A percentile compares a stretch with the other conserved stretches of the same genome.
phyloP scores from a whole-genome alignment of 2,113 vertebrate genomes.

The Candoia aspera region DNA sequence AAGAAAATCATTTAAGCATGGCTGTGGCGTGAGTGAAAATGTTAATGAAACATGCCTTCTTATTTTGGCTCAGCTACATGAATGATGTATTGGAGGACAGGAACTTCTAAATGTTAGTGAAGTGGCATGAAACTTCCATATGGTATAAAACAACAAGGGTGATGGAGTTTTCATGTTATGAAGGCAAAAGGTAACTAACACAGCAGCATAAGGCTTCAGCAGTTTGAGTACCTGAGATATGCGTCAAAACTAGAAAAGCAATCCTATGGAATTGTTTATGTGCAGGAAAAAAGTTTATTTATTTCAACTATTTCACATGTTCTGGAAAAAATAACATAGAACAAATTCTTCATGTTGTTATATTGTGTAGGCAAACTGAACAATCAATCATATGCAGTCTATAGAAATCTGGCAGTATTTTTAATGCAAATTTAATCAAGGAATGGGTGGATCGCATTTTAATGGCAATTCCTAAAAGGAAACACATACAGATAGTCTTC shows the following conservation, averaged over 20 bases:
- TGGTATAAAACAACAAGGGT: not conserved
- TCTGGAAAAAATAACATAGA: not conserved
- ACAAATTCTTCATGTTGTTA: not conserved
- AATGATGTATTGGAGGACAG: too few species aligned
- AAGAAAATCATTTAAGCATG: too few species aligned
- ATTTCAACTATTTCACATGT: slow-evolving; percentile 40
- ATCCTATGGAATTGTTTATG: slow-evolving; percentile 25
- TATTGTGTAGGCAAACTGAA: not conserved
- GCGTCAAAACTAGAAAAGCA: not conserved
- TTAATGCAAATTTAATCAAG: not conserved
- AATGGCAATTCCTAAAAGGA: not conserved
- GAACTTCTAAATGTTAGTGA: not conserved
- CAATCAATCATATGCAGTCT: not conserved
- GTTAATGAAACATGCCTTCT: not conserved
- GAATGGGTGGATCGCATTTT: not conserved
- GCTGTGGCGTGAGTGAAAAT: not conserved
- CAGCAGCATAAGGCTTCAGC: not conserved
- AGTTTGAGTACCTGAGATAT: not conserved
- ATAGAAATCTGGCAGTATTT: not conserved
- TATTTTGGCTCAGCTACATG: not conserved
- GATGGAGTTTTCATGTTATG: not conserved
- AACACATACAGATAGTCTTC: not conserved
- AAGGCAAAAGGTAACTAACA: not conserved
- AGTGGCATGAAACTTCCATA: not conserved
- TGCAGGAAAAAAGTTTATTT: slow-evolving; percentile 48